phyloP scores from a whole-genome alignment of 2,888 invertebrate genomes.

The Sarcophaga subvicina region DNA sequence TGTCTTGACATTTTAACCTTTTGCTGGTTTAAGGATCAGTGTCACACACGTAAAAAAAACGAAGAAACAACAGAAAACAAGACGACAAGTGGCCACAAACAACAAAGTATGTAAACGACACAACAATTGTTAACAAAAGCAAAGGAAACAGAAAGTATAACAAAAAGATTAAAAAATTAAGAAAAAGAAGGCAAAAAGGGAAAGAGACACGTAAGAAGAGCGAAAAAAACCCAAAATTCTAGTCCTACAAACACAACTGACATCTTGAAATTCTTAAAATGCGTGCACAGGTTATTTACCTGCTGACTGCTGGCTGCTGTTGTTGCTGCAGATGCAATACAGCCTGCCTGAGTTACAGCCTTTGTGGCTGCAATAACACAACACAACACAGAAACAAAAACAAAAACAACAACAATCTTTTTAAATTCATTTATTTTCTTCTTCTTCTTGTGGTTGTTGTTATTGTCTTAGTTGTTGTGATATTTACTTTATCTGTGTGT shows the following conservation, averaged over 20 bases:
- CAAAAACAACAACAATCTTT: conserved; percentile 6
- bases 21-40: conserved; percentile 59
- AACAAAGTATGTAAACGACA: neutral
- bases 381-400: neutral
- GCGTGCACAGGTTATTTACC: conserved; percentile 70
- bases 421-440: conserved; percentile 57
- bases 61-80: conserved; percentile 10
- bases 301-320: conserved; percentile 53
- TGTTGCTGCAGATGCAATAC: conserved; percentile 59
- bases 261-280: conserved; percentile 66
- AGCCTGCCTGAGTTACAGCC: neutral
- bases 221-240: conserved; percentile 45
- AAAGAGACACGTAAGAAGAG: conserved; percentile 3
- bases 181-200: conserved; percentile 15
- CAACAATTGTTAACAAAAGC: neutral
- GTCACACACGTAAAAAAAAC: conserved; percentile 48
- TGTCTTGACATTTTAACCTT: conserved; percentile 67
- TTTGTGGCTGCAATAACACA: neutral
- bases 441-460: conserved; percentile 8
- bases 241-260: conserved; percentile 69
- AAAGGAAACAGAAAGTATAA: neutral
- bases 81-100: conserved; percentile 63
- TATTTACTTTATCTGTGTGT: neutral
- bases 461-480: neutral
- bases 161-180: conserved; percentile 16